Evolutionary conservation across 2,797 vertebrate genomes (phyloP).

Genomic region (Coendou prehensilis): DNA sequence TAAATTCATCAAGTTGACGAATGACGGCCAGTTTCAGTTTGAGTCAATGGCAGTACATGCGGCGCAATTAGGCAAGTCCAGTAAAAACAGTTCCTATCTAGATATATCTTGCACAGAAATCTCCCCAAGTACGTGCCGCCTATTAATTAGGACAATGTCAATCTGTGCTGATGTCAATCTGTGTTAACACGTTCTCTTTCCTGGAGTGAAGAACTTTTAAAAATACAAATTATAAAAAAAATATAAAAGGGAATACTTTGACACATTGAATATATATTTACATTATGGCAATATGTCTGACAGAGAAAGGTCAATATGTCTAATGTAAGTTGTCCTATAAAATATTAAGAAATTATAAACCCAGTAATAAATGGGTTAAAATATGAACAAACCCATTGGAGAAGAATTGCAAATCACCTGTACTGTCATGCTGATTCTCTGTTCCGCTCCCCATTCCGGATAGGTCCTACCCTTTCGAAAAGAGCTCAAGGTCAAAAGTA

Average conservation of each 20-base stretch:
- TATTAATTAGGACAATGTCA: neutral
- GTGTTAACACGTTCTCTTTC: neutral
- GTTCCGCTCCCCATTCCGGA: neutral
- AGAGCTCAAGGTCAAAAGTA: neutral
- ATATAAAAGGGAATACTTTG: neutral
- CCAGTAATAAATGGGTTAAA: neutral
- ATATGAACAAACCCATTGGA: neutral
- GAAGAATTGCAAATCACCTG: neutral
- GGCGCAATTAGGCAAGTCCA: neutral
- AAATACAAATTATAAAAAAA: conserved; percentile 19
- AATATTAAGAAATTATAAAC: conserved; percentile 23
- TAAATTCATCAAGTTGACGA: neutral
- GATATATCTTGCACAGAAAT: neutral
- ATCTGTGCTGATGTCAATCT: neutral
- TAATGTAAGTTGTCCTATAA: neutral
- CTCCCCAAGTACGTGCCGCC: neutral
- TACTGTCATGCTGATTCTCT: neutral
- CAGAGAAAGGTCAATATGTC: neutral
- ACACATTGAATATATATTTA: neutral
- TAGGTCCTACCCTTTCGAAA: neutral
- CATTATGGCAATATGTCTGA: neutral
- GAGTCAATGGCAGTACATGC: neutral
- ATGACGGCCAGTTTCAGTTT: neutral
- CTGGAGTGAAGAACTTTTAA: neutral
- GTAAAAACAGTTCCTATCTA: neutral